Evolutionary conservation across 2,113 vertebrate genomes (phyloP).

Genomic region (Pleuronectes platessa): DNA sequence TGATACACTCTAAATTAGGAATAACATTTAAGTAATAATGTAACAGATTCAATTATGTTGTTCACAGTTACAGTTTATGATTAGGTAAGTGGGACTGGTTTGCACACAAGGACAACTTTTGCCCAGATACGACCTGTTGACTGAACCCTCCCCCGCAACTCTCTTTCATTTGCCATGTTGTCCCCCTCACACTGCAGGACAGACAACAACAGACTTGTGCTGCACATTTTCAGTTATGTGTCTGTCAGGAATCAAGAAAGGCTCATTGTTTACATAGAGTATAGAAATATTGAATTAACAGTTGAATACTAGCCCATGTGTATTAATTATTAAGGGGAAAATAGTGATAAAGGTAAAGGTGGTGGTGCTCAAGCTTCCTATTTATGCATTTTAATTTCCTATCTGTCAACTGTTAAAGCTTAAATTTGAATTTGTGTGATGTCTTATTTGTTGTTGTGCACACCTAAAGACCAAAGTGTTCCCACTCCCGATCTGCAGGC

Average conservation of each 20-base stretch:
- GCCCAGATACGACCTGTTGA: conserved; percentile 46
- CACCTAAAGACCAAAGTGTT: conserved; percentile 4
- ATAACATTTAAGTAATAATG: no score
- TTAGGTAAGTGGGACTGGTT: background rate
- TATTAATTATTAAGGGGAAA: background rate
- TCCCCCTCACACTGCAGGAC: conserved; percentile 69
- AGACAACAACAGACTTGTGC: conserved; percentile 67
- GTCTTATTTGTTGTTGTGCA: background rate
- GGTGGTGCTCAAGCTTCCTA: background rate
- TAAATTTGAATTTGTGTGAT: conserved; percentile 1
- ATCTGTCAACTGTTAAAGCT: background rate
- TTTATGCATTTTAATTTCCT: background rate
- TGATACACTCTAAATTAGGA: no score
- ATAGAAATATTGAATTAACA: background rate
- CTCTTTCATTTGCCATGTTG: conserved; percentile 29
- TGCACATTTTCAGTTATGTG: conserved; percentile 8
- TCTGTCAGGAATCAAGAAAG: conserved; percentile 13
- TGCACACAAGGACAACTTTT: conserved; percentile 7
- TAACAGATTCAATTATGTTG: background rate
- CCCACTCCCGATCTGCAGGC: conserved; percentile 1
- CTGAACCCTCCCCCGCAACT: conserved; percentile 19
- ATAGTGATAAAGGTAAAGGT: background rate
- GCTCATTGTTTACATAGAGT: background rate
- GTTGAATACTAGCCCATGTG: background rate
- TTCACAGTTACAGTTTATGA: background rate